Conservation (phyloP, 2,888 invertebrate species). For the Xestoiulus laeticollis region DNA sequence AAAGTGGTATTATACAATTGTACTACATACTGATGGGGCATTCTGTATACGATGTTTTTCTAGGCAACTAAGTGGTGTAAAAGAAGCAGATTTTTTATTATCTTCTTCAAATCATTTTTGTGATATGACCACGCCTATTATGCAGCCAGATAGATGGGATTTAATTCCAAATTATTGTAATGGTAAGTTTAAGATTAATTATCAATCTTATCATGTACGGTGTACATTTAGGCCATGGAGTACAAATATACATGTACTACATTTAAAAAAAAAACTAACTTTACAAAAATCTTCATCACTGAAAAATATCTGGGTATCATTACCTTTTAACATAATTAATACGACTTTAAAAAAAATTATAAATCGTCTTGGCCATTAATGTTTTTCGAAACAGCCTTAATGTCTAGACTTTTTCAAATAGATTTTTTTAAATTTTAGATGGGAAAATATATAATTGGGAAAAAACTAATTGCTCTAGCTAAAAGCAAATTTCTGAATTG, state of each 20-base stretch:
- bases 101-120: constrained; percentile 36
- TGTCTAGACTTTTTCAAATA: background rate
- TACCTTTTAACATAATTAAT: too few relatives aligned
- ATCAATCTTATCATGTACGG: too few relatives aligned
- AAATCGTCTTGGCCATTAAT: too few relatives aligned
- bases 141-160: constrained; percentile 34
- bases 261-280: too few relatives aligned
- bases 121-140: constrained; percentile 35
- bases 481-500: background rate
- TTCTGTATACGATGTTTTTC: background rate
- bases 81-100: constrained; percentile 46
- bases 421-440: background rate
- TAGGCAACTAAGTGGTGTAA: constrained; percentile 47
- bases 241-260: too few relatives aligned
- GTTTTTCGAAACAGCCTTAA: background rate
- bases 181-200: background rate
- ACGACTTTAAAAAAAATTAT: too few relatives aligned
- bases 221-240: too few relatives aligned
- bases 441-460: background rate
- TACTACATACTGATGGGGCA: background rate
- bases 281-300: too few relatives aligned
- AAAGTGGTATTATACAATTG: too few relatives aligned
- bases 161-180: constrained; percentile 39
- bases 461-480: background rate
- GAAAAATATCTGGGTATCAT: too few relatives aligned